A percentile compares a stretch with the other conserved stretches of the same genome.
Conservation (phyloP, 2,797 vertebrate species). For the Toxotes lorentzi region DNA sequence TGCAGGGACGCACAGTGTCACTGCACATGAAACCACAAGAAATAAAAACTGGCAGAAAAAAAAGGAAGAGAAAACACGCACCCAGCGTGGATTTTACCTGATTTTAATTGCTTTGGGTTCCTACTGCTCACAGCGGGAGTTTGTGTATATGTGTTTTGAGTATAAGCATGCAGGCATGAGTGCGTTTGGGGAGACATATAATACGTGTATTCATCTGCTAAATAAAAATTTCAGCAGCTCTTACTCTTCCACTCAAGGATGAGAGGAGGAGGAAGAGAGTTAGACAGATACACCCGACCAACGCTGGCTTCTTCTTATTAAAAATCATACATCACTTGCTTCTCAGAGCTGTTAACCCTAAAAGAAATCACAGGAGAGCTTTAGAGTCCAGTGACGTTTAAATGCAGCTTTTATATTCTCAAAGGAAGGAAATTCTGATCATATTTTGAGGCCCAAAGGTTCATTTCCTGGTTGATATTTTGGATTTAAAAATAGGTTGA, state of each 20-base stretch:
- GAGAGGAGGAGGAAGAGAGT: conserved; percentile 36
- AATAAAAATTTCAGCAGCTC: conserved; percentile 72
- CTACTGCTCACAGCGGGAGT: conserved; percentile 53
- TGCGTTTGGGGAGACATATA: conserved; percentile 50
- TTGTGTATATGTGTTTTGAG: conserved; percentile 31
- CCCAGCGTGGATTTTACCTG: conserved; percentile 21
- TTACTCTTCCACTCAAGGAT: conserved; percentile 32
- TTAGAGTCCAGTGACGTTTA: neutral
- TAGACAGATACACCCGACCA: conserved; percentile 14
- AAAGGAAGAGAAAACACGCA: neutral
- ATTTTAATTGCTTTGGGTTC: conserved; percentile 75
- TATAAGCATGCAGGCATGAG: conserved; percentile 52
- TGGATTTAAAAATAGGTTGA: neutral
- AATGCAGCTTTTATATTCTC: neutral
- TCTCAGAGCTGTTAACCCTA: neutral
- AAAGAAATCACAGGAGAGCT: neutral
- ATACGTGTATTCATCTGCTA: conserved; percentile 67
- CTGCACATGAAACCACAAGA: conserved; percentile 9
- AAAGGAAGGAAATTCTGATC: neutral
- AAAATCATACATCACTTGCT: conserved; percentile 52
- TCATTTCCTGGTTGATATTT: neutral
- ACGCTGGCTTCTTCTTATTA: conserved; percentile 44
- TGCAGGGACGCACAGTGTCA: conserved; percentile 41
- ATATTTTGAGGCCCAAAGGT: neutral
- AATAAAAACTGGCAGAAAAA: conserved; percentile 35